Conservation (phyloP, 2,797 vertebrate genomes). For the Scomberomorus guttatus region DNA sequence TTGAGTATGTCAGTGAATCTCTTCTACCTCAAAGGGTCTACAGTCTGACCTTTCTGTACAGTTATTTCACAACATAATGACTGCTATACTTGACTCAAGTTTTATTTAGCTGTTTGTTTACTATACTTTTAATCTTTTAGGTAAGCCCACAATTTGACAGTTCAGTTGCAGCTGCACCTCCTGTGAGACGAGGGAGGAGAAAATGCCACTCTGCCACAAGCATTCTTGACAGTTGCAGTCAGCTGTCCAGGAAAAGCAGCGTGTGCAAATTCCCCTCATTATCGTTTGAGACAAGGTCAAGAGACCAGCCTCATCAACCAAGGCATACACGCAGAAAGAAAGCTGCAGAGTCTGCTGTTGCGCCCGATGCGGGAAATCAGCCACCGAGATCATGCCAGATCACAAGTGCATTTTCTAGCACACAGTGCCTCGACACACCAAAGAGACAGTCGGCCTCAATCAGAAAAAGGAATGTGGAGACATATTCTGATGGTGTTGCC, state of each 20-base stretch:
- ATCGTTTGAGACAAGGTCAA: constrained; percentile 77
- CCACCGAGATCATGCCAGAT: constrained; percentile 8
- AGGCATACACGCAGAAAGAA: constrained; percentile 38
- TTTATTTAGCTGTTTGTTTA: neutral
- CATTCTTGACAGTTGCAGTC: constrained; percentile 58
- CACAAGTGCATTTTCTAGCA: constrained; percentile 23
- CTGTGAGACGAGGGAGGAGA: constrained; percentile 69
- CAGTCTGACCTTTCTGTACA: neutral
- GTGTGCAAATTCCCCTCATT: constrained; percentile 86
- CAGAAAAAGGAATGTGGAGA: constrained; percentile 35
- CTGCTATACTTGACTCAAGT: neutral
- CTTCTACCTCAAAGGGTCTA: neutral
- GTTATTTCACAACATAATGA: neutral
- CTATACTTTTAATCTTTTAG: constrained; percentile 72
- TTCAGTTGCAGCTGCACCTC: constrained; percentile 47
- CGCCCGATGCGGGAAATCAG: constrained; percentile 28
- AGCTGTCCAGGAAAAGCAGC: constrained; percentile 71
- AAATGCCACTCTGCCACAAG: constrained; percentile 63
- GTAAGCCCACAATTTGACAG: constrained; percentile 90
- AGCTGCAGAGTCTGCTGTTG: constrained; percentile 13
- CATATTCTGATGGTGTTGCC: constrained; percentile 11
- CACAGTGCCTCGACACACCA: constrained; percentile 35
- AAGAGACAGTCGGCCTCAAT: constrained; percentile 21
- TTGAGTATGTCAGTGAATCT: neutral
- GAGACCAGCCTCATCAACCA: constrained; percentile 35